These are phyloP conservation scores for Arenaria interpres DNA, from an alignment of 2,113 vertebrate species.

Conservation along the genomic window DNA sequence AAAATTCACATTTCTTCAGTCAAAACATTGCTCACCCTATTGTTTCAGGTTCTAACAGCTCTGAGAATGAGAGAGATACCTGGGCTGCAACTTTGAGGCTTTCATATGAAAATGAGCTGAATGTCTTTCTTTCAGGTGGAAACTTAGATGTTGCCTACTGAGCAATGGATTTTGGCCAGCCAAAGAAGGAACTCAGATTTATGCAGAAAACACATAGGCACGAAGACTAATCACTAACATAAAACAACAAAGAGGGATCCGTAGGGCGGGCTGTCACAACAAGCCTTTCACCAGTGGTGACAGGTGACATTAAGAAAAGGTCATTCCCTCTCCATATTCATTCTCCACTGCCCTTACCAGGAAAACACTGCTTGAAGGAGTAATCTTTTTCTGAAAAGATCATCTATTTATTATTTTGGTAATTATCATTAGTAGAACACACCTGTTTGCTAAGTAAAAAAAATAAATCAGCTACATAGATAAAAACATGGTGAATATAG, in stretches of 20 bases:
- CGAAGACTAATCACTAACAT: slow-evolving; percentile 24
- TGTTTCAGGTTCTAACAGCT: not conserved
- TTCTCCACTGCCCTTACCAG: not conserved
- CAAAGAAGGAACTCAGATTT: not conserved
- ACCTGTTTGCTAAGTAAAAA: not conserved
- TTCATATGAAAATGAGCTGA: not conserved
- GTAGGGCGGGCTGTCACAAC: slow-evolving; percentile 51
- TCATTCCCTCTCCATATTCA: slow-evolving; percentile 45
- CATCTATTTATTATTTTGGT: not conserved
- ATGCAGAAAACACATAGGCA: not conserved
- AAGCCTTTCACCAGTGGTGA: slow-evolving; percentile 39
- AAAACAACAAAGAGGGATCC: slow-evolving; percentile 19
- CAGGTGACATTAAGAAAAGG: slow-evolving; percentile 73
- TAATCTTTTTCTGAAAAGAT: not conserved
- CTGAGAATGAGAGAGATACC: not conserved
- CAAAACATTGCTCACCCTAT: not conserved
- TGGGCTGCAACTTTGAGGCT: not conserved
- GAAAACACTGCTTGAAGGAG: not conserved
- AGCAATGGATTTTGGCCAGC: not conserved
- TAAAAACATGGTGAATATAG: not conserved
- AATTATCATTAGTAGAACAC: not conserved
- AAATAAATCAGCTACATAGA: not conserved
- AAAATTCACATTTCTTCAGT: not conserved
- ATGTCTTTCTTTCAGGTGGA: not conserved
- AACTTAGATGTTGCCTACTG: not conserved